Evolutionary conservation across 2,113 vertebrate genomes (phyloP).

Genomic region (Phaethornis superciliosus): DNA sequence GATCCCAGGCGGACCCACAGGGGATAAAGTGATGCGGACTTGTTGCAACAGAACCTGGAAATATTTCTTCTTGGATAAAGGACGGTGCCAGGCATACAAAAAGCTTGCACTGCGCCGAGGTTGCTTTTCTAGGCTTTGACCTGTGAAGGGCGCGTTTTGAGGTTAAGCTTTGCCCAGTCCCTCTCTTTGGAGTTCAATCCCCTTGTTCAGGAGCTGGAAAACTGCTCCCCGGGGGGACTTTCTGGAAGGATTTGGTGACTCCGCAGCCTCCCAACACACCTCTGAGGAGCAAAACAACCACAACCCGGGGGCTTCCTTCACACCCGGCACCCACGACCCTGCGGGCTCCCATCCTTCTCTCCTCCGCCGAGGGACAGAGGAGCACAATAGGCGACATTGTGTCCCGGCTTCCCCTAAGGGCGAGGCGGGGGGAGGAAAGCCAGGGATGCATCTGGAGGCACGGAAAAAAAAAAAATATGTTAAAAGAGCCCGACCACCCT

Average conservation of each 20-base stretch:
- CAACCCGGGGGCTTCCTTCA: background rate
- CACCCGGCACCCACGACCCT: background rate
- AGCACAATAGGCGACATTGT: constrained; percentile 70
- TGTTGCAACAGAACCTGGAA: constrained; percentile 58
- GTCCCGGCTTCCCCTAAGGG: constrained; percentile 1
- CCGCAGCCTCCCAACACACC: background rate
- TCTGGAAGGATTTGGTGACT: background rate
- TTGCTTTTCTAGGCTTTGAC: background rate
- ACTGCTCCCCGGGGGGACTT: background rate
- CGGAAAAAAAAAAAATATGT: background rate
- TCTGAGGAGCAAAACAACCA: background rate
- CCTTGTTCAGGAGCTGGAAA: background rate
- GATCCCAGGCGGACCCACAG: constrained; percentile 21
- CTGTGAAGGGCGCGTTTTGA: background rate
- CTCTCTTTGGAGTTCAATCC: background rate
- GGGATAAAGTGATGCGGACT: constrained; percentile 30
- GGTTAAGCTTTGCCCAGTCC: background rate
- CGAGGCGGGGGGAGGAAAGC: background rate
- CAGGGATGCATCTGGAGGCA: background rate
- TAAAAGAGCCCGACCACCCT: no score
- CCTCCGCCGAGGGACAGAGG: background rate
- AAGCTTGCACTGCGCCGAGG: background rate
- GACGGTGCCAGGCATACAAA: background rate
- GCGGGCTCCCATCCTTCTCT: background rate
- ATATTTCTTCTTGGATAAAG: constrained; percentile 37